phyloP scores from a whole-genome alignment of 2,113 vertebrate genomes.

The Salminus brasiliensis region DNA sequence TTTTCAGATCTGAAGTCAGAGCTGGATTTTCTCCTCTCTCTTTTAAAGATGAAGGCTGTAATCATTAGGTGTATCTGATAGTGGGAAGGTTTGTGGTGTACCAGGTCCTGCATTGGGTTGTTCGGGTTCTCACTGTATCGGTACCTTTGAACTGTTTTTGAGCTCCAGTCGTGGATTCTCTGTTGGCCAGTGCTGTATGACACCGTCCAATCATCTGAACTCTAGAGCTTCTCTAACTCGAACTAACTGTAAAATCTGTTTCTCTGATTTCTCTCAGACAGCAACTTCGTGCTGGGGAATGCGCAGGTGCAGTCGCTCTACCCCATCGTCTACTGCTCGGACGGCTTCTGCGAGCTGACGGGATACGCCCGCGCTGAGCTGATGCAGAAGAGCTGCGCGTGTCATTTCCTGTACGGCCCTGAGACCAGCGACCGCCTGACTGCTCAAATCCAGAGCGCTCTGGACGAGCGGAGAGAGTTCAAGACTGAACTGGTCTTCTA shows the following conservation, averaged over 20 bases:
- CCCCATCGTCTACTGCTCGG: slow-evolving; percentile 84
- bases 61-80: too few species aligned
- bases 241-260: not conserved
- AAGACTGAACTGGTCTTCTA: slow-evolving; percentile 83
- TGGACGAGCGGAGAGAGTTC: slow-evolving; percentile 80
- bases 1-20: too few species aligned
- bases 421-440: slow-evolving; percentile 79
- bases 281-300: slow-evolving; percentile 84
- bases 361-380: slow-evolving; percentile 82
- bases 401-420: slow-evolving; percentile 81
- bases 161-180: too few species aligned
- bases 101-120: too few species aligned
- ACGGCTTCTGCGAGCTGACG: slow-evolving; percentile 84
- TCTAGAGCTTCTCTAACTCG: too few species aligned
- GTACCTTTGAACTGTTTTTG: not conserved
- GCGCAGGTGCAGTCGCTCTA: slow-evolving; percentile 83
- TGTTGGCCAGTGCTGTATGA: too few species aligned
- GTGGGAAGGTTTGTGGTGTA: not conserved
- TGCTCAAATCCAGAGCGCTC: slow-evolving; percentile 77
- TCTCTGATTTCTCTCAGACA: slow-evolving; percentile 69
- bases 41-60: too few species aligned
- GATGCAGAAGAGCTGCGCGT: slow-evolving; percentile 85
- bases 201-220: too few species aligned
- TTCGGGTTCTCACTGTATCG: too few species aligned
- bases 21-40: too few species aligned